Conservation (phyloP, 2,113 vertebrate genomes). For the Gambusia affinis region DNA sequence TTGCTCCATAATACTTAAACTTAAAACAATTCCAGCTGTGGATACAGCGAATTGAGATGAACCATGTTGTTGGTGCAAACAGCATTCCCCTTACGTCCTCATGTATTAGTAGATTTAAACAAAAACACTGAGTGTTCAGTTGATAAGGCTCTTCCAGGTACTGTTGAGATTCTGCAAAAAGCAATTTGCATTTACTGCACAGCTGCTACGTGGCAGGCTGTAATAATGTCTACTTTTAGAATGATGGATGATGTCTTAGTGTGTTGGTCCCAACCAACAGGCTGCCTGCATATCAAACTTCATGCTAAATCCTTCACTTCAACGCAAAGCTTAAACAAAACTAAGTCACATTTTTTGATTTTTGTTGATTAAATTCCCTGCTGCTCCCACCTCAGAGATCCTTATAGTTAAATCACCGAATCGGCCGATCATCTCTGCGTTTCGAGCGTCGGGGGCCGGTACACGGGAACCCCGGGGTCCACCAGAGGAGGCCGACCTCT, state of each 20-base stretch:
- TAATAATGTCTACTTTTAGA: background rate
- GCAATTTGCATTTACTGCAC: background rate
- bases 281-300: background rate
- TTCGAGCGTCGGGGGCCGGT: slow-evolving; percentile 83
- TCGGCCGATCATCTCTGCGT: slow-evolving; percentile 80
- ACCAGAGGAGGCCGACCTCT: slow-evolving; percentile 82
- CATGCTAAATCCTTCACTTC: background rate
- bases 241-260: background rate
- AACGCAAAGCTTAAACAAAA: background rate
- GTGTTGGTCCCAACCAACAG: background rate
- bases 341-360: background rate
- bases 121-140: background rate
- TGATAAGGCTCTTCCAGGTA: background rate
- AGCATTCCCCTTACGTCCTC: background rate
- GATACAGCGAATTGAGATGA: background rate
- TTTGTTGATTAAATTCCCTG: background rate
- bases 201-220: background rate
- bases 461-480: slow-evolving; percentile 84
- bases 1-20: background rate
- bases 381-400: background rate
- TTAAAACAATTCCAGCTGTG: background rate
- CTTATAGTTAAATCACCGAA: background rate
- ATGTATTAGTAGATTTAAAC: background rate
- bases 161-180: background rate
- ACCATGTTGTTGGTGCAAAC: background rate